Conservation (phyloP, 2,888 invertebrate genomes). For the Perdita meconis region DNA sequence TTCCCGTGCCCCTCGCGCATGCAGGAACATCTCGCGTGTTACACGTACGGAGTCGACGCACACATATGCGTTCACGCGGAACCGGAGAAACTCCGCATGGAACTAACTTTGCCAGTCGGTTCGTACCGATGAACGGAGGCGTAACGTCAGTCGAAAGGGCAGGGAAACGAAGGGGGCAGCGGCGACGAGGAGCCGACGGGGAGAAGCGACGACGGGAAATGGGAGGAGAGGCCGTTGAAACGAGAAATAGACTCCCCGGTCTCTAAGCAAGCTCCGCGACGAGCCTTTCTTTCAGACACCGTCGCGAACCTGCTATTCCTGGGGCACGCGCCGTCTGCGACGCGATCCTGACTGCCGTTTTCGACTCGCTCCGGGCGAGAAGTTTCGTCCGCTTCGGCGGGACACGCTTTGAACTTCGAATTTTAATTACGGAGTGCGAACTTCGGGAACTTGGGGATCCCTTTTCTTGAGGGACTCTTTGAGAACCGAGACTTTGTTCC, state of each 20-base stretch:
- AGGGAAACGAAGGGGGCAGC: constrained; percentile 17
- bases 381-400: too few relatives aligned
- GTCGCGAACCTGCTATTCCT: not conserved
- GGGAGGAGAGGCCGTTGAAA: not conserved
- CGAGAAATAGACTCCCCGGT: constrained; percentile 12
- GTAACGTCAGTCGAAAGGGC: constrained; percentile 31
- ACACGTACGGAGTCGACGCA: too few relatives aligned
- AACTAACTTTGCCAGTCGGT: constrained; percentile 52
- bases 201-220: constrained; percentile 18
- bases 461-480: too few relatives aligned
- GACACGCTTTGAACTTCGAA: not conserved
- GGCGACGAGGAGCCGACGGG: too few relatives aligned
- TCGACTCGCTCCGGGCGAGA: too few relatives aligned
- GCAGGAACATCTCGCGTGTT: too few relatives aligned
- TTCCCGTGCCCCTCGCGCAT: constrained; percentile 1
- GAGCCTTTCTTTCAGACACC: constrained; percentile 30
- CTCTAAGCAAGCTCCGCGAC: constrained; percentile 17
- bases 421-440: not conserved
- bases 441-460: too few relatives aligned
- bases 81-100: constrained; percentile 45
- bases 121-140: constrained; percentile 30
- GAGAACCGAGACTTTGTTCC: too few relatives aligned
- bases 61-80: too few relatives aligned
- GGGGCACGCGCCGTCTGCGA: not conserved
- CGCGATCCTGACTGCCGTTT: not conserved